A percentile compares a stretch with the other conserved stretches of the same genome.
These are phyloP conservation scores for Camponotus floridanus DNA, from an alignment of 1,140 invertebrate species.

Conservation along the genomic window DNA sequence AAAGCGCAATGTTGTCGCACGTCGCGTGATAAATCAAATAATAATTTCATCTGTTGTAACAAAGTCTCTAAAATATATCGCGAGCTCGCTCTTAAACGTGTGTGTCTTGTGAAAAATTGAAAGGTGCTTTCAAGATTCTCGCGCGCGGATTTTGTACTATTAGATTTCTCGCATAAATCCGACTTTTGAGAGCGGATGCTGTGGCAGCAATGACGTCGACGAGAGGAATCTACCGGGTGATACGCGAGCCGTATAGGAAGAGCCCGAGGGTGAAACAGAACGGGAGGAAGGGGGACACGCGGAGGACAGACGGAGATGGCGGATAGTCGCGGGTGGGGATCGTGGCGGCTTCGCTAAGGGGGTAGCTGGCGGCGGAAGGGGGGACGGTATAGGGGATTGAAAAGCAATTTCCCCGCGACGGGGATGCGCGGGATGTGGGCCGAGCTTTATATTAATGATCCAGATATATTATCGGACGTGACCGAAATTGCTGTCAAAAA, in stretches of 20 bases:
- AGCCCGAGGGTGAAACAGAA: slow-evolving; percentile 29
- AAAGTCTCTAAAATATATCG: too few species aligned
- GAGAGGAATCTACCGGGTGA: slow-evolving; percentile 58
- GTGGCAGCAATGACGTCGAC: slow-evolving; percentile 43
- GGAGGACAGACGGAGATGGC: slow-evolving; percentile 65
- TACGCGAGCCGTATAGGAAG: slow-evolving; percentile 32
- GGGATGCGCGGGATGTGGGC: slow-evolving; percentile 80
- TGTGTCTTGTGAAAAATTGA: not conserved
- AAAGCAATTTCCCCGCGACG: slow-evolving; percentile 86
- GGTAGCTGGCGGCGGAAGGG: slow-evolving; percentile 31
- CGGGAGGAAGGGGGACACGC: not conserved
- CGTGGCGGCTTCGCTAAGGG: slow-evolving; percentile 63
- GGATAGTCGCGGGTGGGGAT: slow-evolving; percentile 53
- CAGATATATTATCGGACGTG: slow-evolving; percentile 87
- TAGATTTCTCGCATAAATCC: slow-evolving; percentile 46
- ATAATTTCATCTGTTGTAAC: not conserved
- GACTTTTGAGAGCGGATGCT: slow-evolving; percentile 47
- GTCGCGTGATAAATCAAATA: not conserved
- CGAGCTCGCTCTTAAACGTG: not conserved
- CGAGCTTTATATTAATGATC: slow-evolving; percentile 87
- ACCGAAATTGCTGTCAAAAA: slow-evolving; percentile 87
- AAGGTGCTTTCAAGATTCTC: not conserved
- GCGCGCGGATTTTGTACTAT: slow-evolving; percentile 10
- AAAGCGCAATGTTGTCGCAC: not conserved
- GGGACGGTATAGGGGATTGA: slow-evolving; percentile 83